Conservation (phyloP, 2,888 invertebrate species). For the Oscheius onirici region DNA sequence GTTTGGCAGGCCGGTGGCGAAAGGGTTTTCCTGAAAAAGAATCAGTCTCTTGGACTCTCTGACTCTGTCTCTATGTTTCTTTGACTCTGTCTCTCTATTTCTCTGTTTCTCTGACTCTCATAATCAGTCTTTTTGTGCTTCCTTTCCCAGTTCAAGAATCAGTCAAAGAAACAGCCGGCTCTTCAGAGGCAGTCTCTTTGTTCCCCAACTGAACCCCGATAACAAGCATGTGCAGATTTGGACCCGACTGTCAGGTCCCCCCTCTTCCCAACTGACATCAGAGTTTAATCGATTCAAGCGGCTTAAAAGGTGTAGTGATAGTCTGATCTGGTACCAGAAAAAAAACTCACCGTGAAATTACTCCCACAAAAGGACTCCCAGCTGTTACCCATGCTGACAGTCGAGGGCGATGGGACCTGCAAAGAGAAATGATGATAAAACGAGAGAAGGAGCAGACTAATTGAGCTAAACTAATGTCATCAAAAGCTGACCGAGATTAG, state of each 20-base stretch:
- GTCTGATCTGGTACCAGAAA: background rate
- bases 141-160: no score
- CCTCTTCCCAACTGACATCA: background rate
- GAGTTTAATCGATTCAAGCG: constrained; percentile 19
- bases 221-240: background rate
- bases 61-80: no score
- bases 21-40: constrained; percentile 33
- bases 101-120: no score
- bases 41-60: no score
- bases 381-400: constrained; percentile 12
- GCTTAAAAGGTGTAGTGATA: constrained; percentile 6
- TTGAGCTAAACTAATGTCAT: no score
- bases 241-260: background rate
- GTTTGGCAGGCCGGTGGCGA: constrained; percentile 58
- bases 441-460: background rate
- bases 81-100: no score
- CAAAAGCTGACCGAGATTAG: no score
- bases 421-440: background rate
- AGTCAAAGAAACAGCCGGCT: no score
- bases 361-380: constrained; percentile 31
- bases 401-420: background rate
- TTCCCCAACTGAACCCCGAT: background rate
- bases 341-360: constrained; percentile 23
- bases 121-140: no score
- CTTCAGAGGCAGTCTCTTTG: no score